Evolutionary conservation across 2,888 invertebrate species (phyloP), one percentile per base, ranked within the genome.

Genomic region (Stenchaetothrips biformis): DNA sequence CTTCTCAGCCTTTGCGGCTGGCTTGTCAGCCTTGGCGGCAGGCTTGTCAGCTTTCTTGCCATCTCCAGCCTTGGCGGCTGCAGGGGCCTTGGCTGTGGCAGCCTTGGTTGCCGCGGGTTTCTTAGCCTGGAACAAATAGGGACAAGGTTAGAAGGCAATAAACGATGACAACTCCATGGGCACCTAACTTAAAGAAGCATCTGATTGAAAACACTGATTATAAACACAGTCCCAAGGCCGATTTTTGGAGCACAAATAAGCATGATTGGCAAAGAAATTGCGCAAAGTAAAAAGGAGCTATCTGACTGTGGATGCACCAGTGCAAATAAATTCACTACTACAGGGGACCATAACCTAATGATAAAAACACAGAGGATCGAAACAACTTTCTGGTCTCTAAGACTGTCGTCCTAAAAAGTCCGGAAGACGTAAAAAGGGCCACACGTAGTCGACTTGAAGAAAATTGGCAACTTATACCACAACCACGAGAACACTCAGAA

Each of bases 11-110:
- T n/a, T n/a, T n/a, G n/a, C 67, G 7, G 67, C 67, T 4, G 21
- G 21, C 67, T 74, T 53, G 11, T 37, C 67, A 74, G 79, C 93
- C 92, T 88, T 94, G 94, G 84, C 94, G 94, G 87, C 83, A 91
- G 91, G 88, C 90, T 85, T 88, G 89, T 86, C 87, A 89, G 87
- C 88, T 89, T 87, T 87, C 84, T 84, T 88, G 88, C 84, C 88
- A 88, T 86, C 88, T 89, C 82, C 89, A 89, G 67, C 80, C 67
- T 80, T 80, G 4, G 47, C 77, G 77, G 53, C 79, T 21, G 48
- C 48, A 7, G 48, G 49, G 13, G 79, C 79, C 49, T 49, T 37
- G 37, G 78, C 78, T 37, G 78, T 47, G 48, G 48, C 48, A 47
- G 47, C 48, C 48, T 78, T 47, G 8, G 78, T 47, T 37, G 80